A percentile compares a stretch with the other conserved stretches of the same genome.
Evolutionary conservation across 2,888 invertebrate genomes (phyloP).

Genomic region (Apoda limacodes): DNA sequence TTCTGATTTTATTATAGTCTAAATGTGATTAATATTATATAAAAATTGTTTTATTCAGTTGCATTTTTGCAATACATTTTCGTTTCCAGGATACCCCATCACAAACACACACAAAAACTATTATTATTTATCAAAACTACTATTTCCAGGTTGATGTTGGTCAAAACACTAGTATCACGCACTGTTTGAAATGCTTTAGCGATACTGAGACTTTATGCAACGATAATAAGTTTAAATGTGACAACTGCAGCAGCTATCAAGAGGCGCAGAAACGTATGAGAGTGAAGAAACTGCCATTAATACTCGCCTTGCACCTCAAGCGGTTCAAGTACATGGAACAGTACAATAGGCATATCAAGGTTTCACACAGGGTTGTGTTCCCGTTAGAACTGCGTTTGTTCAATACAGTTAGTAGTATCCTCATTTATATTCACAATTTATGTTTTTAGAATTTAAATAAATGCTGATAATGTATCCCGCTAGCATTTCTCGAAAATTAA

Average conservation of each 20-base stretch:
- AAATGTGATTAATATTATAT: too few species aligned
- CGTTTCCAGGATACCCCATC: too few species aligned
- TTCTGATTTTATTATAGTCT: too few species aligned
- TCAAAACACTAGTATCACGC: slow-evolving; percentile 99
- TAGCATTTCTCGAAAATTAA: too few species aligned
- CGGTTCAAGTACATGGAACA: slow-evolving; percentile 98
- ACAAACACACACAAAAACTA: background rate
- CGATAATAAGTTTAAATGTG: slow-evolving; percentile 99
- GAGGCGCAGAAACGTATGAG: slow-evolving; percentile 99
- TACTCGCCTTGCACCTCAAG: slow-evolving; percentile 97
- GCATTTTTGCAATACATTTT: too few species aligned
- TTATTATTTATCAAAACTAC: background rate
- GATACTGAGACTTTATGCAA: slow-evolving; percentile 98
- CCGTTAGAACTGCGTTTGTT: slow-evolving; percentile 97
- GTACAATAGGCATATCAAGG: slow-evolving; percentile 98
- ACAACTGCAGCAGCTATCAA: slow-evolving; percentile 99
- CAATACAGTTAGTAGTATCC: slow-evolving; percentile 89
- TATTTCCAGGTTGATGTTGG: slow-evolving; percentile 97
- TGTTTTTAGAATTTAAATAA: slow-evolving; percentile 1
- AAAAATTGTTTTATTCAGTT: too few species aligned
- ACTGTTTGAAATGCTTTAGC: slow-evolving; percentile 97
- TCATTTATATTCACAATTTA: slow-evolving; percentile 1
- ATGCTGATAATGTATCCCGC: too few species aligned
- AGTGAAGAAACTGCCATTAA: slow-evolving; percentile 97
- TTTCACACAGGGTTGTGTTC: slow-evolving; percentile 99